Evolutionary conservation across 2,113 vertebrate species (phyloP), one percentile per base, ranked within the genome.

Genomic region (Chloebia gouldiae): DNA sequence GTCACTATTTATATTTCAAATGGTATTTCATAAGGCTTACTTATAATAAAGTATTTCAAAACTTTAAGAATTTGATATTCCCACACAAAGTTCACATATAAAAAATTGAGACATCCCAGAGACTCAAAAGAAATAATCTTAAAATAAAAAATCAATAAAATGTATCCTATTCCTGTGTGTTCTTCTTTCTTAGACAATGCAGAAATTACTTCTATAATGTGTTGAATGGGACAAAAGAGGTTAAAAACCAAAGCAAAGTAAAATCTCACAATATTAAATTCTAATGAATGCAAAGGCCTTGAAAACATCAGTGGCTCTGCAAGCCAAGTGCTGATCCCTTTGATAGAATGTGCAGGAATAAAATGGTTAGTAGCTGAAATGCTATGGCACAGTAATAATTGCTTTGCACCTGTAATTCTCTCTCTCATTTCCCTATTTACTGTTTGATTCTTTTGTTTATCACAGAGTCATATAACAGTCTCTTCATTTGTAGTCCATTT

Each of bases 211-310:
- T 90, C 42, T 37, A 68, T 45, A 54, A 56, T 71, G 4, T 39
- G 11, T 17, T 84, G 44, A 44, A 64, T 77, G 49, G 91, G 95
- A 96, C 75, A 88, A 94, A 93, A 97, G 45, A 88, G 53, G 35
- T 73, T 92, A 89, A 93, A 91, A 82, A 64, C 10, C 31, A 75
- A 75, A 35, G 11, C 16, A 86, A 88, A 84, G 18, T 39, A 94
- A 92, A 82, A 85, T 39, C 78, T 83, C 39, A 90, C 42, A 70
- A 81, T 80, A 81, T 94, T 94, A 95, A 97, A 96, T 88, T 92
- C 60, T 94, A 96, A 97, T 95, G 92, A 97, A 95, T 96, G 71
- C 84, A 97, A 97, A 97, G 87, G 94, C 87, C 90, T 97, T 97
- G 94, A 97, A 97, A 97, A 90, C 86, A 54, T 95, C 78, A 66